A percentile compares a stretch with the other conserved stretches of the same genome.
Conservation (phyloP, 1,140 invertebrate genomes). For the Aphis craccivora region DNA sequence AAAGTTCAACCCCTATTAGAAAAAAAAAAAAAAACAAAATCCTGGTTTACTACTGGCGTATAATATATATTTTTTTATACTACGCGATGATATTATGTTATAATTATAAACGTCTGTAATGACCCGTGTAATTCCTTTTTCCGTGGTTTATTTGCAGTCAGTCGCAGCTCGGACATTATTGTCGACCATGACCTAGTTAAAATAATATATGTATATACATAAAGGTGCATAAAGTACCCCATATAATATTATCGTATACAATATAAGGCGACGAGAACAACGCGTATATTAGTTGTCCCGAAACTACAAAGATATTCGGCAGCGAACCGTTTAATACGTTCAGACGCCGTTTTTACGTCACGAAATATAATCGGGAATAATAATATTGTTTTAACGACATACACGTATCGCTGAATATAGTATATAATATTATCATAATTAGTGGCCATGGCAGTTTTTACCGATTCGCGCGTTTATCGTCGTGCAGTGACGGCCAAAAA, state of each 20-base stretch:
- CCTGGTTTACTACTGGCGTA: not conserved
- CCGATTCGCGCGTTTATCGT: not conserved
- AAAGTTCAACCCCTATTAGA: no score
- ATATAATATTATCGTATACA: not conserved
- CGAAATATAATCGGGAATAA: conserved; percentile 1
- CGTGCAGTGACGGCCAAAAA: not conserved
- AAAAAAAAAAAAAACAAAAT: not conserved
- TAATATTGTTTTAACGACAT: not conserved
- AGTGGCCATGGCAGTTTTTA: not conserved
- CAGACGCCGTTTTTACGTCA: not conserved
- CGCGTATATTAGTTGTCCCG: not conserved
- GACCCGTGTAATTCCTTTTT: not conserved
- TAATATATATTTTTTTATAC: not conserved
- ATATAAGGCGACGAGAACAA: not conserved
- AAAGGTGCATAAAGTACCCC: not conserved
- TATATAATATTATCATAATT: conserved; percentile 20
- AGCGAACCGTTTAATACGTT: not conserved
- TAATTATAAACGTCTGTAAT: not conserved
- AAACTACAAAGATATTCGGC: not conserved
- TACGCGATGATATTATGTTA: no score
- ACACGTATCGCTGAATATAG: not conserved
- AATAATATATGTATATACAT: not conserved
- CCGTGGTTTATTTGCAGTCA: not conserved
- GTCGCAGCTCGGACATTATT: not conserved
- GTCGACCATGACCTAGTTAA: conserved; percentile 28